Evolutionary conservation across 1,140 invertebrate genomes (phyloP).

Genomic region (Solenopsis invicta): DNA sequence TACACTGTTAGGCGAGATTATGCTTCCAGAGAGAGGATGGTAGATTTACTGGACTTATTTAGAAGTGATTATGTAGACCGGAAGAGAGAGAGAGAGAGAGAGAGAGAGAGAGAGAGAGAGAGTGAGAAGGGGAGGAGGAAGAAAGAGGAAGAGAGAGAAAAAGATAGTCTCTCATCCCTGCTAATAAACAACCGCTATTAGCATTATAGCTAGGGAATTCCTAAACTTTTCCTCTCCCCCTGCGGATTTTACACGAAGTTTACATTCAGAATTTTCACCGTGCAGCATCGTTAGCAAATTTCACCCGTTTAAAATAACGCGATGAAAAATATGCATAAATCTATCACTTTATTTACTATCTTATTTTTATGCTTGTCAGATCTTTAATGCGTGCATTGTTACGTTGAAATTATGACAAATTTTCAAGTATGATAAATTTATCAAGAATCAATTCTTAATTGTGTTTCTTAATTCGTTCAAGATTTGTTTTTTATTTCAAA

Average conservation of each 20-base stretch:
- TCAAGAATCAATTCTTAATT: background rate
- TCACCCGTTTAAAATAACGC: background rate
- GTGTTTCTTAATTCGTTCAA: background rate
- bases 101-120: background rate
- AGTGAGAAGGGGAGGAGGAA: background rate
- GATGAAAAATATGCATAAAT: background rate
- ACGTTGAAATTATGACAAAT: constrained; percentile 1
- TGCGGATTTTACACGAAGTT: background rate
- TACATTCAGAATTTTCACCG: background rate
- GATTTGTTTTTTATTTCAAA: background rate
- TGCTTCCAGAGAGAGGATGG: background rate
- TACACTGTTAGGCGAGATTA: constrained; percentile 10
- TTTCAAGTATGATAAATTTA: background rate
- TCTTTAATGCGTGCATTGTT: background rate
- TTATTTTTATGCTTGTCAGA: background rate
- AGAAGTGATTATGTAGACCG: constrained; percentile 30
- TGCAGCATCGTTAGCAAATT: background rate
- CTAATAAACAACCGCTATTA: constrained; percentile 49
- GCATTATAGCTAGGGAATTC: constrained; percentile 19
- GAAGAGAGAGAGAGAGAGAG: background rate
- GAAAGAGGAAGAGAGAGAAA: background rate
- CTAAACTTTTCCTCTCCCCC: constrained; percentile 12
- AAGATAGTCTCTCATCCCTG: background rate
- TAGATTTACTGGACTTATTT: constrained; percentile 56
- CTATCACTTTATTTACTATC: background rate